Conservation (phyloP, 2,113 vertebrate genomes). For the Stercorarius parasiticus region DNA sequence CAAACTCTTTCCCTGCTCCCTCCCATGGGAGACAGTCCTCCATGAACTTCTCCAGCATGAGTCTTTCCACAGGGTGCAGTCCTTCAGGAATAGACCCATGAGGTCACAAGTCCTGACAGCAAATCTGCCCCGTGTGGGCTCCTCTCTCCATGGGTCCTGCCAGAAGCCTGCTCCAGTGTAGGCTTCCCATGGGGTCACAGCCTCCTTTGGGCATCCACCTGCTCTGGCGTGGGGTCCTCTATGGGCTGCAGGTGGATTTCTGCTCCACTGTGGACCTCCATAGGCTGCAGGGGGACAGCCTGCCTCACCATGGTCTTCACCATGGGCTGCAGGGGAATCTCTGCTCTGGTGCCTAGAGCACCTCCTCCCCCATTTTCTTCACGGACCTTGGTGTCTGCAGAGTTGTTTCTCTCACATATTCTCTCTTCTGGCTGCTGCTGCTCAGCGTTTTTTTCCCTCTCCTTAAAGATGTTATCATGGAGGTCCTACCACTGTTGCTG, state of each 20-base stretch:
- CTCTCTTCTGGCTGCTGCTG: background rate
- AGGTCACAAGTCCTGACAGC: background rate
- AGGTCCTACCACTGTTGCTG: background rate
- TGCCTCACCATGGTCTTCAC: background rate
- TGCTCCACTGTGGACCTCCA: background rate
- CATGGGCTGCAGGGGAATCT: background rate
- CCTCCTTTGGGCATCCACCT: background rate
- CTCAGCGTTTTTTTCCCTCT: background rate
- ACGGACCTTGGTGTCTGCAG: background rate
- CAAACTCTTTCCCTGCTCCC: background rate
- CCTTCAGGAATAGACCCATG: background rate
- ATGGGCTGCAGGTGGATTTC: background rate
- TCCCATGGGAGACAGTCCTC: background rate
- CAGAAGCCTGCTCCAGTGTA: background rate
- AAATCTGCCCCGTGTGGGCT: background rate
- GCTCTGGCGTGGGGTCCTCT: background rate
- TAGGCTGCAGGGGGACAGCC: background rate
- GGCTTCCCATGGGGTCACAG: background rate
- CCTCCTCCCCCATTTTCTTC: background rate
- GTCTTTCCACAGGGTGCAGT: background rate
- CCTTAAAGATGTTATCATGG: background rate
- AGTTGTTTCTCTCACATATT: background rate
- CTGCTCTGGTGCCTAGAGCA: background rate
- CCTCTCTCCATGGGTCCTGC: background rate
- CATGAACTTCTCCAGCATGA: background rate